These are phyloP conservation scores for Drosophila melanica DNA, from an alignment of 1,140 invertebrate species.

Conservation along the genomic window DNA sequence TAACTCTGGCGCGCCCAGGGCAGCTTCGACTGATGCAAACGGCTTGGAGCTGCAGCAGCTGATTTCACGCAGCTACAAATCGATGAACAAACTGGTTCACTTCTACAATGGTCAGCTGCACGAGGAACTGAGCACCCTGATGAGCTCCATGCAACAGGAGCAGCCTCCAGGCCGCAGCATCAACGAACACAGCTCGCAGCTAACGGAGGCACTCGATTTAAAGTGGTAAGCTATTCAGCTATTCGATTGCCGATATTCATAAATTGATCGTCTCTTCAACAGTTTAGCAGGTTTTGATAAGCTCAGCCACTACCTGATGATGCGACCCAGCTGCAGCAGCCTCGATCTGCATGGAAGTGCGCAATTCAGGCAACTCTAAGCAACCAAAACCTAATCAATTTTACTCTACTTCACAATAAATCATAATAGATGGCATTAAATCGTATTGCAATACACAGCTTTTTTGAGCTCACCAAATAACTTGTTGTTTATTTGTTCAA, in stretches of 20 bases:
- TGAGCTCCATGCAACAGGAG: constrained; percentile 7
- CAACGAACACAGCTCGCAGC: constrained; percentile 32
- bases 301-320: constrained; percentile 7
- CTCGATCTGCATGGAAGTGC: constrained; percentile 15
- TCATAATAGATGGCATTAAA: constrained; percentile 1
- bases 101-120: constrained; percentile 35
- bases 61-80: constrained; percentile 32
- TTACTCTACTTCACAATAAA: neutral
- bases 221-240: constrained; percentile 9
- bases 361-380: constrained; percentile 13
- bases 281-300: constrained; percentile 18
- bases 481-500: neutral
- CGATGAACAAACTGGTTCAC: constrained; percentile 26
- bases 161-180: neutral
- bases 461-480: neutral
- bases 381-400: neutral
- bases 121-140: constrained; percentile 14
- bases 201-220: constrained; percentile 31
- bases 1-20: constrained; percentile 17
- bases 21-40: constrained; percentile 11
- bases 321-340: constrained; percentile 29
- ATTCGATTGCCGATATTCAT: neutral
- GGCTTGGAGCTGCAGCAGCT: constrained; percentile 27
- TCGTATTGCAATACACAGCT: constrained; percentile 1
- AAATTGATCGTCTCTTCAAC: neutral